These are phyloP conservation scores for Meloe dianella DNA, from an alignment of 2,888 invertebrate species.

Conservation along the genomic window DNA sequence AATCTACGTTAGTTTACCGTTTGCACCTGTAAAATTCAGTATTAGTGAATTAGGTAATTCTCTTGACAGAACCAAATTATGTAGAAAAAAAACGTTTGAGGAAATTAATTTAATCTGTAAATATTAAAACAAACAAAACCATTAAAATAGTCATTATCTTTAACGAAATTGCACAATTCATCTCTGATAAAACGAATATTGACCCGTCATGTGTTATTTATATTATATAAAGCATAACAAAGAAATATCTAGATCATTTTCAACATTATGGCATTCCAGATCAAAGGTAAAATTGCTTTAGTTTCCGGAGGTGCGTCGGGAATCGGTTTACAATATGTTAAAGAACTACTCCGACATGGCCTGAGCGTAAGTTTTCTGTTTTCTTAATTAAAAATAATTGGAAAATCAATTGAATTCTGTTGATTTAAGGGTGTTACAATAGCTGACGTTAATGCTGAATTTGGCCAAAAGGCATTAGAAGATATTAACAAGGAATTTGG, in stretches of 20 bases:
- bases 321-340: conserved; percentile 35
- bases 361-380: conserved; percentile 31
- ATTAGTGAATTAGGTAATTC: too few relatives aligned
- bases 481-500: conserved; percentile 68
- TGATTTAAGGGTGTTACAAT: conserved; percentile 20
- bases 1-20: too few relatives aligned
- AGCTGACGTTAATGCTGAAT: conserved; percentile 18
- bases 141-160: too few relatives aligned
- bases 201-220: background rate
- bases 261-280: conserved; percentile 30
- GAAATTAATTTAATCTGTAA: too few relatives aligned
- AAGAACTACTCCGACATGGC: conserved; percentile 34
- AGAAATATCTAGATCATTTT: background rate
- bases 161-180: too few relatives aligned
- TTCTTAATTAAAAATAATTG: background rate
- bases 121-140: too few relatives aligned
- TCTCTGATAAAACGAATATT: too few relatives aligned
- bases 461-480: conserved; percentile 66
- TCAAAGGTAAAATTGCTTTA: conserved; percentile 37
- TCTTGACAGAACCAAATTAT: too few relatives aligned
- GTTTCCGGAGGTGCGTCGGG: conserved; percentile 41
- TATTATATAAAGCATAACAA: background rate
- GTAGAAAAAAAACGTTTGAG: too few relatives aligned
- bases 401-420: background rate
- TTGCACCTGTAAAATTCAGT: too few relatives aligned